Conservation (phyloP, 2,113 vertebrate genomes). For the Albula glossodonta region DNA sequence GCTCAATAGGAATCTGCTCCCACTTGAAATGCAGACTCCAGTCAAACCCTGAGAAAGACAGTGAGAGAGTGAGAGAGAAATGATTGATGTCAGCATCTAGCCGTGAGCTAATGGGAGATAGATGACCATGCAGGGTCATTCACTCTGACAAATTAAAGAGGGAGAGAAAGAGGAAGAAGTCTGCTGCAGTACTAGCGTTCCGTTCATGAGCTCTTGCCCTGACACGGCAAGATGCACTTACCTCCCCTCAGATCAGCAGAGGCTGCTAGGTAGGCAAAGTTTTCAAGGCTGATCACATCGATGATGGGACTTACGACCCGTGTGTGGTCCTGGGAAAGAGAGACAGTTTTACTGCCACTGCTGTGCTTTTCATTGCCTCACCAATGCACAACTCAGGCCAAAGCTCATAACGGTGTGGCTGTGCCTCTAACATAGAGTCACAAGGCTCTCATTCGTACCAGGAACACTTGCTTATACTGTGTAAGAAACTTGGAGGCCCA, state of each 20-base stretch:
- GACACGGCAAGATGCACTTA: conserved; percentile 56
- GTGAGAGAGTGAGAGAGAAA: no score
- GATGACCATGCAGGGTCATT: not conserved
- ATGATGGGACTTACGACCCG: conserved; percentile 98
- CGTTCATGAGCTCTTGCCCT: not conserved
- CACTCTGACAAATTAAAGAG: no score
- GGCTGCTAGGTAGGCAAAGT: conserved; percentile 96
- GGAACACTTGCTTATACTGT: no score
- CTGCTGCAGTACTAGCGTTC: not conserved
- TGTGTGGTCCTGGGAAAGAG: conserved; percentile 83
- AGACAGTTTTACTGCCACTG: not conserved
- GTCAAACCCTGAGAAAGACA: conserved; percentile 82
- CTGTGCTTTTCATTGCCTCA: not conserved
- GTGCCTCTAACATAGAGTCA: no score
- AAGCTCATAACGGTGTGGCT: no score
- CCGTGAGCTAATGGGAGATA: no score
- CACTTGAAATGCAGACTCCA: conserved; percentile 99
- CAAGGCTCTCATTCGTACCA: no score
- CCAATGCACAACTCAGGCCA: no score
- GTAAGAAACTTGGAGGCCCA: no score
- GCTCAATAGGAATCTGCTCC: conserved; percentile 98
- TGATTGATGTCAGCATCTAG: no score
- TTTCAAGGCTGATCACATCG: conserved; percentile 98
- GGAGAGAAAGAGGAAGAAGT: conserved; percentile 13
- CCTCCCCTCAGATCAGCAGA: conserved; percentile 97